These are phyloP conservation scores for Sapajus apella DNA, from an alignment of 2,113 vertebrate species.

Conservation along the genomic window DNA sequence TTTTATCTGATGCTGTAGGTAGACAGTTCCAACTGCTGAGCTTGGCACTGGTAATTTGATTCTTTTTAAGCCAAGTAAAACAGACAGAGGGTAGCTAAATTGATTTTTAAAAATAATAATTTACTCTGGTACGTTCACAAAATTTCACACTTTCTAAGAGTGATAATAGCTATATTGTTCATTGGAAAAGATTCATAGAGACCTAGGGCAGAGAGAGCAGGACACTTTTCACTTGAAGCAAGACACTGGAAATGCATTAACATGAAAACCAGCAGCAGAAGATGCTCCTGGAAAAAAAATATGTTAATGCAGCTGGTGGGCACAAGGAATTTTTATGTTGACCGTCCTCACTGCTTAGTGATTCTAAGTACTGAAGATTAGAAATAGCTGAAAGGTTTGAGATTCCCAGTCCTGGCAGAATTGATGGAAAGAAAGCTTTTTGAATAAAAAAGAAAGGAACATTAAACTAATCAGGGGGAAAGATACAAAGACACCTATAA, in stretches of 20 bases:
- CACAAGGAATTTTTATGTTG: not conserved
- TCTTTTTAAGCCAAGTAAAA: slow-evolving; percentile 82
- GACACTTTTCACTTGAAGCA: slow-evolving; percentile 39
- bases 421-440: not conserved
- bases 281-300: not conserved
- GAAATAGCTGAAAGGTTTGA: slow-evolving; percentile 14
- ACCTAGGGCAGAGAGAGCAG: slow-evolving; percentile 64
- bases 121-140: slow-evolving; percentile 76
- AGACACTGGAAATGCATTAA: slow-evolving; percentile 34
- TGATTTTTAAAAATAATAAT: slow-evolving; percentile 45
- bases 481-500: not conserved
- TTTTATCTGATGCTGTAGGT: slow-evolving; percentile 78
- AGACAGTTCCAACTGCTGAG: slow-evolving; percentile 76
- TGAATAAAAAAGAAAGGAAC: not conserved
- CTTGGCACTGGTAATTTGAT: slow-evolving; percentile 72
- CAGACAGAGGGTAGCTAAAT: slow-evolving; percentile 70
- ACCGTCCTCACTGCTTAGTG: not conserved
- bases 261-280: slow-evolving; percentile 46
- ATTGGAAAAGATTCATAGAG: slow-evolving; percentile 72
- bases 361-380: slow-evolving; percentile 20
- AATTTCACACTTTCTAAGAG: slow-evolving; percentile 73
- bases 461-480: not conserved
- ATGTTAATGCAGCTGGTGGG: not conserved
- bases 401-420: not conserved
- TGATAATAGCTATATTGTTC: slow-evolving; percentile 65